A percentile compares a stretch with the other conserved stretches of the same genome.
Conservation (phyloP, 2,113 vertebrate species). For the Chloropsis cyanopogon region DNA sequence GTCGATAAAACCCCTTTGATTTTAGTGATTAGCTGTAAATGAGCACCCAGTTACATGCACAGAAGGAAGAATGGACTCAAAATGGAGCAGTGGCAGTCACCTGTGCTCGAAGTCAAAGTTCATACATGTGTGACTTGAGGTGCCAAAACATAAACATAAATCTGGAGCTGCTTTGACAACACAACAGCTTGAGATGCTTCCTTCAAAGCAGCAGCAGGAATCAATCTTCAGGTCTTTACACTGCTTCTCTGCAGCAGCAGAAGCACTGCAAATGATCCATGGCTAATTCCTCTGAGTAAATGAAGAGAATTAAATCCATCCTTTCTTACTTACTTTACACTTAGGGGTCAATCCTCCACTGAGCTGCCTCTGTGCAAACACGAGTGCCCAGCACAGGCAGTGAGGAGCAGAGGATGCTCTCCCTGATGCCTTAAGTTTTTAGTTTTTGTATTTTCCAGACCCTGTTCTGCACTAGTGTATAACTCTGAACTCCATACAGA, state of each 20-base stretch:
- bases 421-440: not conserved
- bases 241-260: not conserved
- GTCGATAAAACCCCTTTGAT: not conserved
- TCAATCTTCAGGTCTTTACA: not conserved
- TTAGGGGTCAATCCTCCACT: not conserved
- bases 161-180: not conserved
- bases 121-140: rapidly evolving
- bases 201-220: not conserved
- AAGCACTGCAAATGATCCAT: not conserved
- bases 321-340: not conserved
- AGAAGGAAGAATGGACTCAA: not conserved
- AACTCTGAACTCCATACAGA: not conserved
- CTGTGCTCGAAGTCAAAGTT: not conserved
- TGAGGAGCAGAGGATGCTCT: not conserved
- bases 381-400: not conserved
- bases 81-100: not conserved
- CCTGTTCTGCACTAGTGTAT: not conserved
- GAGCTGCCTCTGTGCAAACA: not conserved
- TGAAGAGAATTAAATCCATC: not conserved
- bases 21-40: not conserved
- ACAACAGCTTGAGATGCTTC: not conserved
- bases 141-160: not conserved
- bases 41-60: not conserved
- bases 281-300: constrained; percentile 9
- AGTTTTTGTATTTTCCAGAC: not conserved